Conservation (phyloP, 2,113 vertebrate species). For the Pholis gunnellus region DNA sequence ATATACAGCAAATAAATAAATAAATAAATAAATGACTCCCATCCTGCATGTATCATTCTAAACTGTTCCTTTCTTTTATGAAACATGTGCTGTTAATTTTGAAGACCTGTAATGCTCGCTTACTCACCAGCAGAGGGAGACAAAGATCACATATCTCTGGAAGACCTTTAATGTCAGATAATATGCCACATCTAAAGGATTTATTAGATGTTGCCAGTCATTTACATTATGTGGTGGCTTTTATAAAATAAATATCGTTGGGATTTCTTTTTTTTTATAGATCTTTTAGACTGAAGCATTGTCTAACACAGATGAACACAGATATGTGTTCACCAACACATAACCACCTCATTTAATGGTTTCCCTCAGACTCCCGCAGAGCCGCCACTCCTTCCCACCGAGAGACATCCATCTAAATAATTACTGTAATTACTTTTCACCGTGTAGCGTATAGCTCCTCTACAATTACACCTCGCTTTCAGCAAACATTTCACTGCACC, state of each 20-base stretch:
- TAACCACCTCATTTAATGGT: not conserved
- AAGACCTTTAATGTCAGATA: not conserved
- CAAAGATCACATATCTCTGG: not conserved
- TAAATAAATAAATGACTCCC: too few relatives aligned
- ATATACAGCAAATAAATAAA: too few relatives aligned
- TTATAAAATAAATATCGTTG: not conserved
- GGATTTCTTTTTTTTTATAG: too few relatives aligned
- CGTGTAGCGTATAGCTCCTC: not conserved
- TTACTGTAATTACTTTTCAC: conserved; percentile 38
- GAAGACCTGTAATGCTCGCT: not conserved
- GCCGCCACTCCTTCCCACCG: not conserved
- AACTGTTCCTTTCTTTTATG: too few relatives aligned
- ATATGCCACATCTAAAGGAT: not conserved
- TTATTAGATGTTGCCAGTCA: not conserved
- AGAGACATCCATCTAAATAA: conserved; percentile 39
- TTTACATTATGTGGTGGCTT: not conserved
- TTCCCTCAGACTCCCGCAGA: conserved; percentile 4
- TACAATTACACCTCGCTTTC: conserved; percentile 18
- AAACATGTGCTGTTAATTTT: too few relatives aligned
- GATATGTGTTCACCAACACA: not conserved
- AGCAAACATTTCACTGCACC: not conserved
- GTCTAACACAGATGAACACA: too few relatives aligned
- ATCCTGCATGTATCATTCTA: too few relatives aligned
- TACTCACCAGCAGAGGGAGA: conserved; percentile 4
- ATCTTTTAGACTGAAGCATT: too few relatives aligned